Conservation (phyloP, 2,888 invertebrate genomes). For the Clivina fossor region DNA sequence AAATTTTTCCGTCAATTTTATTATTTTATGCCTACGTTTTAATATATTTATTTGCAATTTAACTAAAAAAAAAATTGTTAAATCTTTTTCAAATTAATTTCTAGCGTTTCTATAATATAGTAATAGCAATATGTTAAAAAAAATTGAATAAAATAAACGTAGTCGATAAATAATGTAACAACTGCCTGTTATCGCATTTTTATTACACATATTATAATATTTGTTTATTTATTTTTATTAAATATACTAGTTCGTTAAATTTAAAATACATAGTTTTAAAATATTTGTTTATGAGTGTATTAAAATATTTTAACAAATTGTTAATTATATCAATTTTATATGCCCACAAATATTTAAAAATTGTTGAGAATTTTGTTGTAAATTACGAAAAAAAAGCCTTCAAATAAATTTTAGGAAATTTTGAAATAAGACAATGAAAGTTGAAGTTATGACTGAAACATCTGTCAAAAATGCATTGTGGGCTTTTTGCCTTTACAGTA, state of each 20-base stretch:
- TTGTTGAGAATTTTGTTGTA: not conserved
- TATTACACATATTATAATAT: not conserved
- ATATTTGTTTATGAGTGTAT: too few relatives aligned
- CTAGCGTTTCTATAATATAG: not conserved
- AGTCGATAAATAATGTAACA: slow-evolving; percentile 6
- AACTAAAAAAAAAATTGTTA: not conserved
- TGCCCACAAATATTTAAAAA: not conserved
- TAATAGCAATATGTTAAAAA: slow-evolving; percentile 6
- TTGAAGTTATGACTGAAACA: not conserved
- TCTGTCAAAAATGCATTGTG: not conserved
- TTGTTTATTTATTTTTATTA: not conserved
- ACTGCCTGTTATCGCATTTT: slow-evolving; percentile 11
- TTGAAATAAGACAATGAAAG: not conserved
- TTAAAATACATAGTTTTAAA: too few relatives aligned
- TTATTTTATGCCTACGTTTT: not conserved
- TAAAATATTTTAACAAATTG: not conserved
- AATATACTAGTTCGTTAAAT: not conserved
- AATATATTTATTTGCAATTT: not conserved
- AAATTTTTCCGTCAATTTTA: not conserved
- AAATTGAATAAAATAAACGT: not conserved
- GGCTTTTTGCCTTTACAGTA: not conserved
- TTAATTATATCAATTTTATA: not conserved
- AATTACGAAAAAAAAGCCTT: not conserved
- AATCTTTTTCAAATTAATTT: slow-evolving; percentile 1
- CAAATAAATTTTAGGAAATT: not conserved